phyloP scores from a whole-genome alignment of 2,113 vertebrate species.

The Parotia lawesii region DNA sequence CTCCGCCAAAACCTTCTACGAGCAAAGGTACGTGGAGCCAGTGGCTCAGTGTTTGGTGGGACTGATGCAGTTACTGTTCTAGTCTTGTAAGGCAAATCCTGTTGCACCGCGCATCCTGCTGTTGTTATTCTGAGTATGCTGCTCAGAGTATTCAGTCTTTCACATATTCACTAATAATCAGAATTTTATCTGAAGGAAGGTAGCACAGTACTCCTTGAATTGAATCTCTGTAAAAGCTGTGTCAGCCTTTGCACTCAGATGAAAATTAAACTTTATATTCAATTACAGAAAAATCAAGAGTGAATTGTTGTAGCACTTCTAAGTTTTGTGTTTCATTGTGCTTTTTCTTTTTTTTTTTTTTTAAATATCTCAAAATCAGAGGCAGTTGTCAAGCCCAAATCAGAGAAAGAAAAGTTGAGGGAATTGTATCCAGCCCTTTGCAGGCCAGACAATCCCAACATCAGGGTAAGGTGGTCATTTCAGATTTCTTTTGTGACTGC shows the following conservation, averaged over 20 bases:
- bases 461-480: constrained; percentile 72
- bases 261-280: background rate
- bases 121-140: fast-evolving
- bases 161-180: background rate
- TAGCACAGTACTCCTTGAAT: fast-evolving
- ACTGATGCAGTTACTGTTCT: background rate
- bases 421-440: constrained; percentile 93
- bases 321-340: background rate
- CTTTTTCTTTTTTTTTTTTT: background rate
- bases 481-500: background rate
- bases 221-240: background rate
- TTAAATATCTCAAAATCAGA: constrained; percentile 57
- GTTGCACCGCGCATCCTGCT: background rate
- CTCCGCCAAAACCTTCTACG: constrained; percentile 78
- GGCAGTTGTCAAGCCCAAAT: constrained; percentile 75
- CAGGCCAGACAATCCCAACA: constrained; percentile 81
- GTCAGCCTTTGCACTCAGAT: background rate
- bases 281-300: background rate
- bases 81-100: background rate
- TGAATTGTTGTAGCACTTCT: background rate
- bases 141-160: background rate
- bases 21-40: constrained; percentile 75
- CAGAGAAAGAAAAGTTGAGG: constrained; percentile 87
- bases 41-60: background rate
- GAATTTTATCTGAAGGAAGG: background rate